These are phyloP conservation scores for Clarias gariepinus DNA, from an alignment of 2,113 vertebrate genomes.

Conservation along the genomic window DNA sequence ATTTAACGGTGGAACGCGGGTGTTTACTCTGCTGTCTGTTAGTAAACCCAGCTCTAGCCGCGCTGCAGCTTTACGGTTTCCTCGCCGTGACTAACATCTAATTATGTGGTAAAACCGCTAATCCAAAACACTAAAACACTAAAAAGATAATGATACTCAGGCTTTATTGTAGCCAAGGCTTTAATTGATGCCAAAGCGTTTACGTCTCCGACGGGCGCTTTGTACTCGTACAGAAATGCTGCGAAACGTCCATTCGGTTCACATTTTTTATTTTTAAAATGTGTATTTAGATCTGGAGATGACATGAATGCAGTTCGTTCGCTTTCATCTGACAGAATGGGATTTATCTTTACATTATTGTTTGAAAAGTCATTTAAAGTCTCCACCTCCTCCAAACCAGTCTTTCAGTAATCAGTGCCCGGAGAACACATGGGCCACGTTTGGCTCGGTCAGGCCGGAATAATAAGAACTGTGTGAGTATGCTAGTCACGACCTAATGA, in stretches of 20 bases:
- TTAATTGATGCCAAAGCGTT: neutral
- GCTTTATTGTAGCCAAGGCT: slow-evolving; percentile 7
- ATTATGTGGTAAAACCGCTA: slow-evolving; percentile 23
- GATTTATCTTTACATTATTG: neutral
- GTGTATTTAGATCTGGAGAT: neutral
- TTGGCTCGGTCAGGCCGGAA: slow-evolving; percentile 57
- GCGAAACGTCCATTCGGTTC: neutral
- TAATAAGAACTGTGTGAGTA: slow-evolving; percentile 60
- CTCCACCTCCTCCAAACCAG: neutral
- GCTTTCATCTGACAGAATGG: neutral
- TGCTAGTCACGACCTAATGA: slow-evolving; percentile 66
- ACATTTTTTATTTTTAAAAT: neutral
- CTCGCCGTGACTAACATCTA: slow-evolving; percentile 15
- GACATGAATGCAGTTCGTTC: neutral
- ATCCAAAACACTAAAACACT: slow-evolving; percentile 26
- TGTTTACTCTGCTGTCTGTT: neutral
- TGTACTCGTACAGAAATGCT: neutral
- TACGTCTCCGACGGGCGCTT: slow-evolving; percentile 2
- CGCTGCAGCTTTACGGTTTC: neutral
- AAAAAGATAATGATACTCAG: slow-evolving; percentile 13
- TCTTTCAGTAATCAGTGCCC: neutral
- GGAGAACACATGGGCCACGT: slow-evolving; percentile 19
- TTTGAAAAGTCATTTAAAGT: neutral
- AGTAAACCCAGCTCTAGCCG: neutral
- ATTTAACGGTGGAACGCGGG: slow-evolving; percentile 6